A percentile compares a stretch with the other conserved stretches of the same genome.
phyloP scores from a whole-genome alignment of 2,113 vertebrate genomes.

The Chinchilla lanigera region DNA sequence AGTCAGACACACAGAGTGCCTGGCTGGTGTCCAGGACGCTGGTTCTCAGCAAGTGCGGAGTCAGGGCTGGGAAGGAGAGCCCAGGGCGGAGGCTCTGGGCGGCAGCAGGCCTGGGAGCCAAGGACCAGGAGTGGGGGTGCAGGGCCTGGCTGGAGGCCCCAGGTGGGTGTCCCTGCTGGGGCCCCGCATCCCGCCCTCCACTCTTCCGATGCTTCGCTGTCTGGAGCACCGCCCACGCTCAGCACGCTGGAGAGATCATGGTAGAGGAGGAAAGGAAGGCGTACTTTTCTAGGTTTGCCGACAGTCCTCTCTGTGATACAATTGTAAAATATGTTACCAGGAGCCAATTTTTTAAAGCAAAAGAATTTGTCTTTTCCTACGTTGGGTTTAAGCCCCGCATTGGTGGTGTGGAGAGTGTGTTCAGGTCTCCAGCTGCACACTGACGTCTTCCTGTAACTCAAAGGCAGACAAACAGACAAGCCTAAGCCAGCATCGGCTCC shows the following conservation, averaged over 20 bases:
- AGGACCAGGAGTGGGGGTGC: not conserved
- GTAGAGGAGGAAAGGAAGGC: not conserved
- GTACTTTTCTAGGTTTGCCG: not conserved
- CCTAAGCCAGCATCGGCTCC: not conserved
- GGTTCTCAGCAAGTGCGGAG: not conserved
- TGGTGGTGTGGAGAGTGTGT: not conserved
- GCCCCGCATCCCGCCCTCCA: not conserved
- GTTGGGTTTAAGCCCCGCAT: not conserved
- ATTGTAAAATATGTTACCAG: not conserved
- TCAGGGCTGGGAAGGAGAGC: not conserved
- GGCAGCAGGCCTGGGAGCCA: accelerated
- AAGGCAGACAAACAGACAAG: not conserved
- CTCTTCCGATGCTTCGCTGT: not conserved
- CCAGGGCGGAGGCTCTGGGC: not conserved
- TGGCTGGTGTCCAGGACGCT: accelerated
- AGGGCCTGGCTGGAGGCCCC: not conserved
- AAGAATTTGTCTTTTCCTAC: not conserved
- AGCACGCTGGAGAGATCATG: not conserved
- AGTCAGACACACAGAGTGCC: not conserved
- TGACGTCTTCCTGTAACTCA: not conserved
- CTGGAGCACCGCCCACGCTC: not conserved
- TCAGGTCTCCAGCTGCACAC: too few species aligned
- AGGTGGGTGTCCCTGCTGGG: too few species aligned
- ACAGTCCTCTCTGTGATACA: not conserved
- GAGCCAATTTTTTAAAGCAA: not conserved